Percentiles rank a stretch among this genome's conserved stretches.
These are phyloP conservation scores for Cephus sareptanus DNA, from an alignment of 2,888 invertebrate genomes.

Conservation along the genomic window DNA sequence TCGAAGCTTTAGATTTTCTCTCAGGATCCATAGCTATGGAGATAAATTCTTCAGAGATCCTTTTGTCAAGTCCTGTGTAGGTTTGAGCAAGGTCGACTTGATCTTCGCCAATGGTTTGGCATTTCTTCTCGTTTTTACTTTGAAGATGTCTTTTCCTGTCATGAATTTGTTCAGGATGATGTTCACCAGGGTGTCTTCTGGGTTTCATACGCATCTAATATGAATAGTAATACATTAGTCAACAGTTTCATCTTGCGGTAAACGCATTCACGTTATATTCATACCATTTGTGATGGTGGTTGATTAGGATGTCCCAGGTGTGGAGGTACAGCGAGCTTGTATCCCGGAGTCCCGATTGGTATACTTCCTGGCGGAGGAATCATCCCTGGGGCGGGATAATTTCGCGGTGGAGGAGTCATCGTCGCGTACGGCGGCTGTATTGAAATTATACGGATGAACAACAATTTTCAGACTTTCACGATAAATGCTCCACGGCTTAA, in stretches of 20 bases:
- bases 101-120: conserved; percentile 55
- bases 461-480: too few relatives aligned
- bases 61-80: conserved; percentile 61
- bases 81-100: conserved; percentile 56
- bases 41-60: conserved; percentile 62
- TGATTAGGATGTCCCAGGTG: conserved; percentile 52
- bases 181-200: conserved; percentile 50
- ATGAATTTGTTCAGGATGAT: conserved; percentile 43
- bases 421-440: conserved; percentile 56
- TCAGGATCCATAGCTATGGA: conserved; percentile 64
- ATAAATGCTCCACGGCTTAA: too few relatives aligned
- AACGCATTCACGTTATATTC: background rate
- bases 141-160: conserved; percentile 45
- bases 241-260: background rate
- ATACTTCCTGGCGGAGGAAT: conserved; percentile 50
- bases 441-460: background rate
- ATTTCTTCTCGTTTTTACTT: conserved; percentile 42
- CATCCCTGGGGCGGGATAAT: conserved; percentile 48
- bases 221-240: background rate
- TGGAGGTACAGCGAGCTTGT: conserved; percentile 54
- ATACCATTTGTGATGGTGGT: conserved; percentile 58
- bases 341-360: conserved; percentile 48
- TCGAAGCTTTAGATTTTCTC: conserved; percentile 57
- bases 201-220: conserved; percentile 51
- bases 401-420: conserved; percentile 38